Base-by-base conservation (phyloP, 2,888 invertebrate genomes). In the Latrodectus elegans region DNA sequence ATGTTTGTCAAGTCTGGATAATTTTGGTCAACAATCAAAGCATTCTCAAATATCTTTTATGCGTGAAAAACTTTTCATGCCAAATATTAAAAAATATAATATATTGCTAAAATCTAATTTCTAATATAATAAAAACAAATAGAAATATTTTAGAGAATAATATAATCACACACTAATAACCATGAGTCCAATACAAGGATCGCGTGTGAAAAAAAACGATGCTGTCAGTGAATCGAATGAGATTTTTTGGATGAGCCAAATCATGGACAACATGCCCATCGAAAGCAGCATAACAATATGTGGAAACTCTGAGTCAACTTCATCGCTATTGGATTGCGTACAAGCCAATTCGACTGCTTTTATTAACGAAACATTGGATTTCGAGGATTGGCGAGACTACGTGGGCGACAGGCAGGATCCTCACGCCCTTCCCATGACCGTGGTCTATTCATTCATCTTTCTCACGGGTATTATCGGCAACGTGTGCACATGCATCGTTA, bases 391-490 rank as follows among this genome's bases (percentile, higher is more conserved):
- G 73, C 12, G 60, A 10, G 76, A 75, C 4, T 11, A 70, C 6
- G 72, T 89, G 78, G 89, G 89, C 10, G 84, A 86, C 2, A 67
- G 75, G 11, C 83, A 88, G 55, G 89, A 89, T 17, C 89, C 89
- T 6, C 85, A 89, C 51, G 90, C 88, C 14, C 89, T 91, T 26
- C 89, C 90, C 0, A 94, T 96, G 90, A 95, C 95, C n/a, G 91
- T 95, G n/a, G 92, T 94, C 26, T 96, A 96, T 92, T 92, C 93
- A 9, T 86, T 94, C 14, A 96, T 96, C 90, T 95, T 96, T 91
- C 92, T 96, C 64, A 94, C 95, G 1, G 96, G 96, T 0, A 93
- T 96, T 26, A 92, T 96, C 14, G 96, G 96, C 1, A 96, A 96
- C 91, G 93, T 89, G 3, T 95, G 95, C 92, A 96, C 96, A 0